Evolutionary conservation across 2,888 invertebrate genomes (phyloP).

Genomic region (Xestoiulus laeticollis): DNA sequence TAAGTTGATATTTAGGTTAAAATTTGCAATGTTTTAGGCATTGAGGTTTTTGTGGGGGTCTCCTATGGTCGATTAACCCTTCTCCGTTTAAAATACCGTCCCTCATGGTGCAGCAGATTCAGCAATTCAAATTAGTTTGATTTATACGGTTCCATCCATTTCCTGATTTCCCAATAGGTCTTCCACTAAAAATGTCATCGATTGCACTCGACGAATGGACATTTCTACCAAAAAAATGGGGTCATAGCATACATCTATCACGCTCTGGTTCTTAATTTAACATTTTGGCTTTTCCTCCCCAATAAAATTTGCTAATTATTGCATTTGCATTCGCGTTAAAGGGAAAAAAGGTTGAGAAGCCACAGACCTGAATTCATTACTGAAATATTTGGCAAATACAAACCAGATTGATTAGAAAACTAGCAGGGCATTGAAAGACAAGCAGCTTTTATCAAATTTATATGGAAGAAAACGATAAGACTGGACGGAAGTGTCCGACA

Average conservation of each 20-base stretch:
- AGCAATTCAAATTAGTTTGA: not conserved
- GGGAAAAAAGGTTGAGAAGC: not conserved
- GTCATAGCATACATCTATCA: not conserved
- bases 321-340: not conserved
- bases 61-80: not conserved
- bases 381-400: not conserved
- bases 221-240: not conserved
- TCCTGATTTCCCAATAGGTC: not conserved
- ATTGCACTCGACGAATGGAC: not conserved
- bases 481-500: not conserved
- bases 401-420: not conserved
- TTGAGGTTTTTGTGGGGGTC: not conserved
- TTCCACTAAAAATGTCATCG: not conserved
- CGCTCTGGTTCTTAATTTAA: constrained; percentile 15
- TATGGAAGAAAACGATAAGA: not conserved
- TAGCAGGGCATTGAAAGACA: not conserved
- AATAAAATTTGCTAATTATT: constrained; percentile 1
- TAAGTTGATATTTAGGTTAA: constrained; percentile 1
- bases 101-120: not conserved
- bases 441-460: not conserved
- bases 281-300: not conserved
- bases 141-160: not conserved
- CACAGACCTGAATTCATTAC: not conserved
- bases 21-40: not conserved
- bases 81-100: not conserved